Conservation (phyloP, 2,888 invertebrate species). For the Cryptocephalus moraei region DNA sequence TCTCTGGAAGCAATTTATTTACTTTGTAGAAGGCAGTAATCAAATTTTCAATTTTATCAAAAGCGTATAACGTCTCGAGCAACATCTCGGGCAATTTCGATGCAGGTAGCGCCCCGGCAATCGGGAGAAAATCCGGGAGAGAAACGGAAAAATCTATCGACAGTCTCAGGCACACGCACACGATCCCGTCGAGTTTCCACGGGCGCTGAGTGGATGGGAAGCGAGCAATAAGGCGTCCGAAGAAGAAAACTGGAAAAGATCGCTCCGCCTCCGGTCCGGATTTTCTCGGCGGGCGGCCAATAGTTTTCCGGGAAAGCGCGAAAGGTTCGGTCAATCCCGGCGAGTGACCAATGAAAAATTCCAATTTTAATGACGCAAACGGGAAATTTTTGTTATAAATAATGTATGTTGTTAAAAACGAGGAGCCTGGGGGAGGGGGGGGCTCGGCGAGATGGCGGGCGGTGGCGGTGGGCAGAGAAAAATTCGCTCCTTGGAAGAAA, state of each 20-base stretch:
- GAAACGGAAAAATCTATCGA: constrained; percentile 26
- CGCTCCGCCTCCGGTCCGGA: constrained; percentile 32
- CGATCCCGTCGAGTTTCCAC: constrained; percentile 18
- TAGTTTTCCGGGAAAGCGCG: constrained; percentile 25
- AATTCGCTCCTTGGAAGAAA: neutral
- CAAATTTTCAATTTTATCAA: constrained; percentile 11
- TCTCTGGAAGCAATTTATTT: neutral
- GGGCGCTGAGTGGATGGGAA: constrained; percentile 27
- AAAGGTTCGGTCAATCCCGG: constrained; percentile 36
- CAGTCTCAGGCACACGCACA: constrained; percentile 13
- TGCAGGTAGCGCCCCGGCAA: constrained; percentile 10
- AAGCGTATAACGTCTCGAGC: constrained; percentile 1
- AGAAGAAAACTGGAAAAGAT: constrained; percentile 32
- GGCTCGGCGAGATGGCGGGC: neutral
- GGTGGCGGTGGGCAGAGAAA: too few relatives aligned
- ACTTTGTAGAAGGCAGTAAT: constrained; percentile 2
- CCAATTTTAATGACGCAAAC: constrained; percentile 32
- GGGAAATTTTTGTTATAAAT: constrained; percentile 37
- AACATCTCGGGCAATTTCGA: constrained; percentile 12
- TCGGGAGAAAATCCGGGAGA: constrained; percentile 12
- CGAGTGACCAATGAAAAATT: constrained; percentile 33
- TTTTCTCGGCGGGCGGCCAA: constrained; percentile 27
- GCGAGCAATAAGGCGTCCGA: constrained; percentile 36
- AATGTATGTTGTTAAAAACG: constrained; percentile 36
- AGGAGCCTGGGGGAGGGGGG: constrained; percentile 9